Conservation (phyloP, 2,797 vertebrate species). For the Numenius phaeopus region DNA sequence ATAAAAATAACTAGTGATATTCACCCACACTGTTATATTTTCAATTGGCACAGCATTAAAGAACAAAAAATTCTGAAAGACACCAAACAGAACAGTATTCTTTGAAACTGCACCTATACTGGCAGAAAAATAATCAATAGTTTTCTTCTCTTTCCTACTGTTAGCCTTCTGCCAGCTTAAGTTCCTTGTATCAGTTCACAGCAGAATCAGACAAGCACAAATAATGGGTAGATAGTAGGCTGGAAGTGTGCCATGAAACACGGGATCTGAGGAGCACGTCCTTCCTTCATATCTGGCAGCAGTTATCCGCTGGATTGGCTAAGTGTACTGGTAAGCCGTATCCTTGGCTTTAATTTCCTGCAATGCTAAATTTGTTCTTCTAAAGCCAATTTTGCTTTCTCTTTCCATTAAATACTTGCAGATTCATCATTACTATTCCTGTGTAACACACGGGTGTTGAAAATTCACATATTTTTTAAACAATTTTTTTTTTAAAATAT, state of each 20-base stretch:
- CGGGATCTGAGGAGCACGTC: background rate
- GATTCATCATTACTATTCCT: background rate
- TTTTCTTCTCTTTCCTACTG: background rate
- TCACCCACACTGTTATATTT: background rate
- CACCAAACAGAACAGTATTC: background rate
- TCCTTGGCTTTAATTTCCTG: background rate
- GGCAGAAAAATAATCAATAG: background rate
- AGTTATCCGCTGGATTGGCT: background rate
- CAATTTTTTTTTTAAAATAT: background rate
- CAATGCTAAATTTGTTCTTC: background rate
- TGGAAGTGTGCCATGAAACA: background rate
- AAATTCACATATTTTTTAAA: background rate
- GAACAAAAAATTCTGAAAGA: background rate
- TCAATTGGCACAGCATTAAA: background rate
- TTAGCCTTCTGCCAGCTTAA: background rate
- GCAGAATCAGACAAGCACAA: background rate
- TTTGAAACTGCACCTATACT: background rate
- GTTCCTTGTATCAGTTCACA: background rate
- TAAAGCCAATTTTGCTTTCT: background rate
- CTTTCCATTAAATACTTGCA: background rate
- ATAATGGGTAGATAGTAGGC: background rate
- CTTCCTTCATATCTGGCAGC: background rate
- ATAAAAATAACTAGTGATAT: background rate
- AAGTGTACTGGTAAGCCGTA: background rate
- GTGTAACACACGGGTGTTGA: background rate